A percentile compares a stretch with the other conserved stretches of the same genome.
Conservation (phyloP, 2,797 vertebrate species). For the Staurois parvus region DNA sequence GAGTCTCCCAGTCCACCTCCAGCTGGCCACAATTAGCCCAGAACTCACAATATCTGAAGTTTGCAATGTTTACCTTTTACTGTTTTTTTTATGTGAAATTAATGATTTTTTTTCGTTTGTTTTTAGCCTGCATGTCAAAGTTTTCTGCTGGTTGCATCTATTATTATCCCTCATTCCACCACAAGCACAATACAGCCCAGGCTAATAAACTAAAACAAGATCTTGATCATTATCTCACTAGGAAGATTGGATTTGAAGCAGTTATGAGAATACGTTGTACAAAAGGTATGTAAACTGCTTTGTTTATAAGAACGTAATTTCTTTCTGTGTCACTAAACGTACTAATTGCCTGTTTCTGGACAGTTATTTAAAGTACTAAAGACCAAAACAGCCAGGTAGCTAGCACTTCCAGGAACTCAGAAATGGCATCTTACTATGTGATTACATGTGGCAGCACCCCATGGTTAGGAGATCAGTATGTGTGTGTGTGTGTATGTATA, state of each 20-base stretch:
- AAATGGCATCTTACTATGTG: no score
- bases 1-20: no score
- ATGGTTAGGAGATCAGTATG: no score
- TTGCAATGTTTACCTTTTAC: not conserved
- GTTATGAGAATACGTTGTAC: slow-evolving; percentile 99
- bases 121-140: slow-evolving; percentile 90
- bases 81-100: not conserved
- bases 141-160: slow-evolving; percentile 95
- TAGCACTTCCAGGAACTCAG: no score
- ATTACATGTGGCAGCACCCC: no score
- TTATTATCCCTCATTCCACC: slow-evolving; percentile 95
- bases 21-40: no score
- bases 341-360: no score
- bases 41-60: not conserved
- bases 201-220: slow-evolving; percentile 91
- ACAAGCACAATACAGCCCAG: slow-evolving; percentile 85
- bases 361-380: no score
- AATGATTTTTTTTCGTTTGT: slow-evolving; percentile 12
- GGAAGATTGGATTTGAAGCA: slow-evolving; percentile 97
- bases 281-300: slow-evolving; percentile 81
- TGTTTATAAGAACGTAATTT: no score
- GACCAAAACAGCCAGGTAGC: no score
- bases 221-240: slow-evolving; percentile 91
- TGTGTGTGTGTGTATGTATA: no score
- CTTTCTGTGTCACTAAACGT: no score